A percentile compares a stretch with the other conserved stretches of the same genome.
Conservation (phyloP, 2,888 invertebrate genomes). For the Cephus rjabovi region DNA sequence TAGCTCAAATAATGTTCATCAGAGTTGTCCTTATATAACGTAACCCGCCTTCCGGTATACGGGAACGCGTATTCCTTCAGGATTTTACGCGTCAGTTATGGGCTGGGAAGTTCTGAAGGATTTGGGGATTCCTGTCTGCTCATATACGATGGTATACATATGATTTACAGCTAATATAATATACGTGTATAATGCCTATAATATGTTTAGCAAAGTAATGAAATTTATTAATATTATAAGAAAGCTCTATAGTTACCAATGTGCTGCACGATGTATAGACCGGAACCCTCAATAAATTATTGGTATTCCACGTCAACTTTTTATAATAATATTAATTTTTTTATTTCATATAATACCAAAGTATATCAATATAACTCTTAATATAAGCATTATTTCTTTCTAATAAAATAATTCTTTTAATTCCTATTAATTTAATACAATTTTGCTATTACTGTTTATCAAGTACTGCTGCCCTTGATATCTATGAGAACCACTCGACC, state of each 20-base stretch:
- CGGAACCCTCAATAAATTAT: conserved; percentile 43
- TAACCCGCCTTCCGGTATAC: background rate
- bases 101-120: background rate
- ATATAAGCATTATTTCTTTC: background rate
- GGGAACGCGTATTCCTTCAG: background rate
- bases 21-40: background rate
- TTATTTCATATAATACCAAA: background rate
- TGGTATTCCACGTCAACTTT: conserved; percentile 36
- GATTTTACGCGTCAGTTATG: background rate
- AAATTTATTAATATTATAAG: conserved; percentile 2
- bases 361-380: background rate
- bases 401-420: background rate
- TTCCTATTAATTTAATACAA: background rate
- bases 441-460: background rate
- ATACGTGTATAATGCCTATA: conserved; percentile 31
- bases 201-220: conserved; percentile 30
- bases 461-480: background rate
- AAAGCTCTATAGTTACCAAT: conserved; percentile 40
- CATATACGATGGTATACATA: conserved; percentile 27
- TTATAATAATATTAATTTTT: background rate
- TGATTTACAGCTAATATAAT: background rate
- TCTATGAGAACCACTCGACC: background rate
- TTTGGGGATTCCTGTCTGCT: conserved; percentile 27
- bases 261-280: conserved; percentile 47
- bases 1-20: background rate